Conservation (phyloP, 2,113 vertebrate species). For the Melospiza melodia region DNA sequence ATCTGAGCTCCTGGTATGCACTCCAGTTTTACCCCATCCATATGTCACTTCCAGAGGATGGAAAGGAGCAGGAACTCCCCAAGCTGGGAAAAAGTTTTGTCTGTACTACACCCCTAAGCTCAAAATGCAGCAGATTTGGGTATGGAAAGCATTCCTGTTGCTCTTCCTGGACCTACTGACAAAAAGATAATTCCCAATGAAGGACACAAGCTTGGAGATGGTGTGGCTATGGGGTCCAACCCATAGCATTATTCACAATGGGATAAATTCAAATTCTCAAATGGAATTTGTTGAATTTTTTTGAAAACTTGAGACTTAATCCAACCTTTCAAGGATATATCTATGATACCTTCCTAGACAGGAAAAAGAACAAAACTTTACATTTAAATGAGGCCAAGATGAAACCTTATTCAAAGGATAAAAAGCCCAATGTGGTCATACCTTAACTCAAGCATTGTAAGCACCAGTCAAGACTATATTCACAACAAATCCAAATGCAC, state of each 20-base stretch:
- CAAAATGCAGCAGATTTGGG: fast-evolving
- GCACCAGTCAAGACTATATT: neutral
- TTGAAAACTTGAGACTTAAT: neutral
- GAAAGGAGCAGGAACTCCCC: neutral
- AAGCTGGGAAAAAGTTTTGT: fast-evolving
- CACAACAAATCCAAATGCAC: neutral
- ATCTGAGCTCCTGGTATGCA: neutral
- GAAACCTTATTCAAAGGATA: neutral
- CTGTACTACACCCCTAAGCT: neutral
- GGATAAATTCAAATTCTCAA: neutral
- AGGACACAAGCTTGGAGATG: neutral
- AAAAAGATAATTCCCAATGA: neutral
- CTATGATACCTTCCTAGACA: neutral
- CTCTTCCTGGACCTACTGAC: neutral
- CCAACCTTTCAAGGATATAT: neutral
- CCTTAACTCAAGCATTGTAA: neutral
- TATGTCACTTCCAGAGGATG: fast-evolving
- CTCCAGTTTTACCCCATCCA: fast-evolving
- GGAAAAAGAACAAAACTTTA: neutral
- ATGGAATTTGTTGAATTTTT: neutral
- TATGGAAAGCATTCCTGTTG: neutral
- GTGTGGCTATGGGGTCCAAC: neutral
- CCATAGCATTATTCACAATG: fast-evolving
- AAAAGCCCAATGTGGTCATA: neutral
- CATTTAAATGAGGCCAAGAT: neutral